Conservation (phyloP, 2,113 vertebrate species). For the Corythornis madagascariensis region DNA sequence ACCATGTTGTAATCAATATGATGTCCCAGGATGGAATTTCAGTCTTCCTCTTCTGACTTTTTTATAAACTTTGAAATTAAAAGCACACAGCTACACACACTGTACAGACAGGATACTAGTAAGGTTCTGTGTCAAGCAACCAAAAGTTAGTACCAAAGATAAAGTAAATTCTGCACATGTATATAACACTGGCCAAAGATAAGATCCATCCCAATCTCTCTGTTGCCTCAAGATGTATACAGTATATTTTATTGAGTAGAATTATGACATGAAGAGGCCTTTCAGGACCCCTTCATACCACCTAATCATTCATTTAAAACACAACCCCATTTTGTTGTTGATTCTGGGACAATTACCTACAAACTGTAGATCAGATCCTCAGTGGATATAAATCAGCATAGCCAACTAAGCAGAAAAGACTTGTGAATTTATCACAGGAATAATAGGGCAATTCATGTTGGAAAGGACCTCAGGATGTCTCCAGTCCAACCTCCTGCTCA, state of each 20-base stretch:
- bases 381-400: background rate
- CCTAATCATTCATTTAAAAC: background rate
- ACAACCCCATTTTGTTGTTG: background rate
- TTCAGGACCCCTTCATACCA: background rate
- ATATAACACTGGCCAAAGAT: background rate
- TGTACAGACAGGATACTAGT: background rate
- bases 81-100: background rate
- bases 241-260: background rate
- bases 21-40: conserved; percentile 57
- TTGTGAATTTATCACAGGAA: background rate
- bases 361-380: background rate
- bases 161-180: background rate
- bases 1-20: conserved; percentile 57
- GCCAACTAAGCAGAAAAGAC: background rate
- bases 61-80: conserved; percentile 43
- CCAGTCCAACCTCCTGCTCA: background rate
- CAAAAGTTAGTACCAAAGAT: background rate
- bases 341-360: background rate
- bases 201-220: background rate
- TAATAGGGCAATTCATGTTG: background rate
- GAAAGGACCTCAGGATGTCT: background rate
- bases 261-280: background rate
- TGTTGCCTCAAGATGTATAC: background rate
- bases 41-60: conserved; percentile 48
- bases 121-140: background rate